Conservation (phyloP, 2,797 vertebrate species). For the Sebastes ruberrimus region DNA sequence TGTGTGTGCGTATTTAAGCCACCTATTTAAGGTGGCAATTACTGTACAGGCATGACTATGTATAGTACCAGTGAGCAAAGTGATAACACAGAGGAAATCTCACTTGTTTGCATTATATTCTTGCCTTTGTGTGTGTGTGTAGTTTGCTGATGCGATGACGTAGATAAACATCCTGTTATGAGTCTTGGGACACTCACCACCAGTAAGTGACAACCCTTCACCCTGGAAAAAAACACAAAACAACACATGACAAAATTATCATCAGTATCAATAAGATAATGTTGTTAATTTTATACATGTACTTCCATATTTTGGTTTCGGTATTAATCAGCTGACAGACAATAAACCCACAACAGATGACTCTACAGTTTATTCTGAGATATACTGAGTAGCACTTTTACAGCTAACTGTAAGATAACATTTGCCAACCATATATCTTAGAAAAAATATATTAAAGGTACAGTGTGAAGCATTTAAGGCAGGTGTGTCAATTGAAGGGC, state of each 20-base stretch:
- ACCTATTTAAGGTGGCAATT: conserved; percentile 47
- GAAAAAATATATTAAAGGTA: neutral
- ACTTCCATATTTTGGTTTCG: conserved; percentile 13
- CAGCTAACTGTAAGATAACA: neutral
- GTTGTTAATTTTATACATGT: neutral
- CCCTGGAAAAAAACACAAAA: conserved; percentile 4
- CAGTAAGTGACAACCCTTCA: conserved; percentile 14
- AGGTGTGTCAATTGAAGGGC: too few relatives aligned
- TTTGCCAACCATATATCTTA: neutral
- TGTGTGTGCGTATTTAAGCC: conserved; percentile 68
- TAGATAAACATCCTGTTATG: conserved; percentile 66
- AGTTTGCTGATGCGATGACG: conserved; percentile 19
- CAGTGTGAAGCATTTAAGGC: too few relatives aligned
- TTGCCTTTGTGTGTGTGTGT: neutral
- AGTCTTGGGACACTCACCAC: conserved; percentile 28
- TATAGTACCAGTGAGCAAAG: neutral
- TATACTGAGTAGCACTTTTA: neutral
- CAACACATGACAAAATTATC: neutral
- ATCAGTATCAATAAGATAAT: neutral
- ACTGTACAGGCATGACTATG: conserved; percentile 3
- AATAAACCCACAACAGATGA: neutral
- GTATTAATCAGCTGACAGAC: conserved; percentile 12
- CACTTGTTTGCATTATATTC: conserved; percentile 60
- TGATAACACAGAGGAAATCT: conserved; percentile 33
- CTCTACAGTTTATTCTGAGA: neutral